phyloP scores from a whole-genome alignment of 2,113 vertebrate genomes.

The Vicugna pacos region DNA sequence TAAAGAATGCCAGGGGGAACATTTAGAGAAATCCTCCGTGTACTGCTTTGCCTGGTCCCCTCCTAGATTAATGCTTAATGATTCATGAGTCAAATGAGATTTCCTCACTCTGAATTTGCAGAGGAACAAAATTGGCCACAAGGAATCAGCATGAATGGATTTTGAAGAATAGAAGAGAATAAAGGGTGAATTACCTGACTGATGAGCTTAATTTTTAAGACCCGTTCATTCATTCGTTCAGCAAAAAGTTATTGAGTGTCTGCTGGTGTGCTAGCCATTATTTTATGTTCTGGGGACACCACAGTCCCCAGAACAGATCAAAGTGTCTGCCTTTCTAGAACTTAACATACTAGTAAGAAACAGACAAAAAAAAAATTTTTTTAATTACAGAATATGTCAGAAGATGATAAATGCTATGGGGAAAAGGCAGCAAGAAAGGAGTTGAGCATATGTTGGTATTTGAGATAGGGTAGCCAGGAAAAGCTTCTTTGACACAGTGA shows the following conservation, averaged over 20 bases:
- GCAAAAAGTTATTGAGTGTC: not conserved
- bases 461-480: not conserved
- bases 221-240: not conserved
- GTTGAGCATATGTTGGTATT: not conserved
- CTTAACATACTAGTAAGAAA: not conserved
- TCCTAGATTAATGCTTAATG: not conserved
- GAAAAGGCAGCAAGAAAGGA: not conserved
- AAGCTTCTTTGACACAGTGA: not conserved
- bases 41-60: not conserved
- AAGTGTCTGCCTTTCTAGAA: not conserved
- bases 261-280: not conserved
- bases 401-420: not conserved
- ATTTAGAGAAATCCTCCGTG: not conserved
- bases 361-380: not conserved
- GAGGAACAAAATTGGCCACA: not conserved
- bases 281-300: not conserved
- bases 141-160: not conserved
- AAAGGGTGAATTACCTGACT: not conserved
- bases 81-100: not conserved
- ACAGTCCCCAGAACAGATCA: not conserved
- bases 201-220: conserved; percentile 14
- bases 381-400: not conserved
- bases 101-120: not conserved
- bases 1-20: conserved; percentile 19
- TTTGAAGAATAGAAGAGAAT: not conserved